phyloP scores from a whole-genome alignment of 1,140 invertebrate species.

The Apis florea region DNA sequence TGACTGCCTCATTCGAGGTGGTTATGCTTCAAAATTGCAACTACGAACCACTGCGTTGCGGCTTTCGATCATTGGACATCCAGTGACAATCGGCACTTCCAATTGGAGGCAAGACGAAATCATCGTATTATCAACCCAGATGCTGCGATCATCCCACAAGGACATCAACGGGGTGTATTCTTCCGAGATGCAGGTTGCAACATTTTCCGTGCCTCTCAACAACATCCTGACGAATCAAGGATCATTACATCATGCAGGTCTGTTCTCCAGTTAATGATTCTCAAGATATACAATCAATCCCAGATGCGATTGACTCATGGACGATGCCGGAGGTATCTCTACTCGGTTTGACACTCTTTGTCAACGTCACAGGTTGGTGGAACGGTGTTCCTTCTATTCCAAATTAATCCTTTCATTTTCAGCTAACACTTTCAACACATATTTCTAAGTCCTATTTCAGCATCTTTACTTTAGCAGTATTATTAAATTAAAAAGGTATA shows the following conservation, averaged over 20 bases:
- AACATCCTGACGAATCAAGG: background rate
- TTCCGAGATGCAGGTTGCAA: background rate
- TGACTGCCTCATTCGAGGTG: slow-evolving; percentile 38
- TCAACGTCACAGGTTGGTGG: slow-evolving; percentile 68
- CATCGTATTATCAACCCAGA: background rate
- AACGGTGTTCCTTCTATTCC: slow-evolving; percentile 66
- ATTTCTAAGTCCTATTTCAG: slow-evolving; percentile 55
- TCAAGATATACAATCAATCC: slow-evolving; percentile 22
- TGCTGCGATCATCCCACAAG: background rate
- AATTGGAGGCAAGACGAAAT: background rate
- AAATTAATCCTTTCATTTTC: slow-evolving; percentile 59
- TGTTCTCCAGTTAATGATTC: slow-evolving; percentile 43
- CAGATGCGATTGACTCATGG: slow-evolving; percentile 44
- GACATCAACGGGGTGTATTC: background rate
- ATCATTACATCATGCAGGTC: slow-evolving; percentile 33
- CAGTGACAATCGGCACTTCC: background rate
- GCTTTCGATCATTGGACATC: slow-evolving; percentile 24
- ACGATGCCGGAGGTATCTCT: slow-evolving; percentile 61
- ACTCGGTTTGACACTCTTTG: slow-evolving; percentile 67
- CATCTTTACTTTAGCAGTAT: slow-evolving; percentile 37
- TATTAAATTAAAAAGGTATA: slow-evolving; percentile 52
- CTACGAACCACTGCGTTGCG: background rate
- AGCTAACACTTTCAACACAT: slow-evolving; percentile 45
- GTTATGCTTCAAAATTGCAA: slow-evolving; percentile 1
- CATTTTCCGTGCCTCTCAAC: slow-evolving; percentile 14